These are phyloP conservation scores for Trematomus loennbergii DNA, from an alignment of 2,113 vertebrate genomes.

Conservation along the genomic window DNA sequence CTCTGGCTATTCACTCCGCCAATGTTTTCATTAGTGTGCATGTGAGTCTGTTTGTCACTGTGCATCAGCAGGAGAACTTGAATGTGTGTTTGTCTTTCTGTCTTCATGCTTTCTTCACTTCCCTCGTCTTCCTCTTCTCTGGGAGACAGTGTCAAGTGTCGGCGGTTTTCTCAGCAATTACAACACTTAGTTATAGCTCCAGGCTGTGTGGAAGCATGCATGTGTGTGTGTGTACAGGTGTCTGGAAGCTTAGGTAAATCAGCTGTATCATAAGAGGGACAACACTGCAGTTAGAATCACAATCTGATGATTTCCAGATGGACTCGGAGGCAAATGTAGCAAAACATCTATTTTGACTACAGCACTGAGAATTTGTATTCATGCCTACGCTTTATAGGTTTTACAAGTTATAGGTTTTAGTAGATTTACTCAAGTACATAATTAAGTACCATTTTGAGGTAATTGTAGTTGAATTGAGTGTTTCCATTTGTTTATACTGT, in stretches of 20 bases:
- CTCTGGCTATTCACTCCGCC: conserved; percentile 28
- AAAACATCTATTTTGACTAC: not conserved
- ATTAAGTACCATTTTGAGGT: too few species aligned
- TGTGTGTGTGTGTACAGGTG: not conserved
- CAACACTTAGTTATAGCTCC: conserved; percentile 40
- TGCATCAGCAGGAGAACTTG: not conserved
- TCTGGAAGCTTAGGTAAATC: conserved; percentile 11
- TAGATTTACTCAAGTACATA: too few species aligned
- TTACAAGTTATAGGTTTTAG: not conserved
- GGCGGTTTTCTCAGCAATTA: conserved; percentile 51
- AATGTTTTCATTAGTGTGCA: conserved; percentile 15
- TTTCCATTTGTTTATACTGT: too few species aligned
- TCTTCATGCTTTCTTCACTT: conserved; percentile 23
- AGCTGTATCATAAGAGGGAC: not conserved
- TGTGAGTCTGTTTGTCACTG: conserved; percentile 1
- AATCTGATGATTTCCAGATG: conserved; percentile 25
- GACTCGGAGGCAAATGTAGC: not conserved
- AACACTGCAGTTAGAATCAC: not conserved
- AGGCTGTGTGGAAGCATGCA: conserved; percentile 26
- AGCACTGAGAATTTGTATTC: not conserved
- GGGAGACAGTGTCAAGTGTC: conserved; percentile 46
- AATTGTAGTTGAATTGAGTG: too few species aligned
- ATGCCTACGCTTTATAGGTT: not conserved
- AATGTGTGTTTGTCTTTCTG: conserved; percentile 31
- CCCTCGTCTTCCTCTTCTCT: conserved; percentile 28